A percentile compares a stretch with the other conserved stretches of the same genome.
Conservation (phyloP, 1,140 invertebrate genomes). For the Drosophila parabipectinata region DNA sequence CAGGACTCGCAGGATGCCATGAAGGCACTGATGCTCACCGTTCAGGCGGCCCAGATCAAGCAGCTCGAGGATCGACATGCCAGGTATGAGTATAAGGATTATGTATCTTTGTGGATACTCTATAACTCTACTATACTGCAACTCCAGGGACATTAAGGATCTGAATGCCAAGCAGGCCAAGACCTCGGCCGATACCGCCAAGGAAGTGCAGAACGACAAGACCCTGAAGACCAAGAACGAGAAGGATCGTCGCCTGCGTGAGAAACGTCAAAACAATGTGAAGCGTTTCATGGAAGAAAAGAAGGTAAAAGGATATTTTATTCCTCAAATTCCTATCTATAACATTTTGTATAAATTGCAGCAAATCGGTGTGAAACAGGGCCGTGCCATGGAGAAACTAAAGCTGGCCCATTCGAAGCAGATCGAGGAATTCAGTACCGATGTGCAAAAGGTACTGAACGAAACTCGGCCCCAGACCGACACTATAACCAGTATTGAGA, state of each 20-base stretch:
- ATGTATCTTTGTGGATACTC: too few species aligned
- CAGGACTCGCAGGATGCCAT: constrained; percentile 94
- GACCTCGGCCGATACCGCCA: constrained; percentile 97
- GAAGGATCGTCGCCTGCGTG: constrained; percentile 95
- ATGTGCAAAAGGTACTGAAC: constrained; percentile 92
- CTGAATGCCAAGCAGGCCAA: constrained; percentile 98
- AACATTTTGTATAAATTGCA: constrained; percentile 43
- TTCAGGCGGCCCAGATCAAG: constrained; percentile 95
- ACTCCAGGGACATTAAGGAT: constrained; percentile 95
- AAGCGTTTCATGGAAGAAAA: constrained; percentile 99
- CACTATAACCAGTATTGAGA: constrained; percentile 84
- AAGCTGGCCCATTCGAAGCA: constrained; percentile 97
- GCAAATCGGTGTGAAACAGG: constrained; percentile 93
- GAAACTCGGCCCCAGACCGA: constrained; percentile 70
- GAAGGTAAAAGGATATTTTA: constrained; percentile 85
- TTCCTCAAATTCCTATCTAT: background rate
- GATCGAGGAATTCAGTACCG: constrained; percentile 94
- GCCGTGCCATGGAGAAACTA: constrained; percentile 96
- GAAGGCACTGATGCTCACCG: constrained; percentile 92
- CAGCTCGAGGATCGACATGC: constrained; percentile 95
- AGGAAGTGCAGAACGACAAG: constrained; percentile 97
- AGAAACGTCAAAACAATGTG: constrained; percentile 99
- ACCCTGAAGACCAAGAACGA: constrained; percentile 98
- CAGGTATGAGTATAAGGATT: constrained; percentile 85
- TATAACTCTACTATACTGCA: background rate